Conservation (phyloP, 1,140 invertebrate genomes). For the Apis florea region DNA sequence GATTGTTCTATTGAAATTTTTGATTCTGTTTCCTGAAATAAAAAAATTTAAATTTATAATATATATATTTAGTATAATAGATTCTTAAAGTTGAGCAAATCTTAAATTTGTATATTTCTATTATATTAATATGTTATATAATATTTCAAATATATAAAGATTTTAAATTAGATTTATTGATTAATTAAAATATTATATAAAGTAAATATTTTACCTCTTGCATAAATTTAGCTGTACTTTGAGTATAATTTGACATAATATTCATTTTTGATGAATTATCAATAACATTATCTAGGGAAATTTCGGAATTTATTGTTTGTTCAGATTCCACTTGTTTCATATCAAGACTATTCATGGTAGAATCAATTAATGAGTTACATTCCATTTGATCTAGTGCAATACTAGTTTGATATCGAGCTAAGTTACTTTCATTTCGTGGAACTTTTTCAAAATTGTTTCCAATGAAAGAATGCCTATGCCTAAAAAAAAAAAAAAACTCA, state of each 20-base stretch:
- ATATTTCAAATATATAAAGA: background rate
- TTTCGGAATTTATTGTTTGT: conserved; percentile 3
- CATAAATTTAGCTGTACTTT: conserved; percentile 3
- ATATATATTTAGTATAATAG: background rate
- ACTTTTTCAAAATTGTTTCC: conserved; percentile 73
- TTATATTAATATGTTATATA: background rate
- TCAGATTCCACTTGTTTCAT: conserved; percentile 27
- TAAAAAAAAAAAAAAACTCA: conserved; percentile 39
- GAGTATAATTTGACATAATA: background rate
- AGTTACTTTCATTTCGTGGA: conserved; percentile 69
- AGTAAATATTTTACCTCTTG: conserved; percentile 1
- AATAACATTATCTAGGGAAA: background rate
- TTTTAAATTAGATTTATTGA: background rate
- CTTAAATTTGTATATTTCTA: background rate
- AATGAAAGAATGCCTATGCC: conserved; percentile 72
- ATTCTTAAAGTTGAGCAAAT: too few relatives aligned
- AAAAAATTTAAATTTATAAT: background rate
- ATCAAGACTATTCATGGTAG: conserved; percentile 38
- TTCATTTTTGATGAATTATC: conserved; percentile 2
- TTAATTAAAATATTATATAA: background rate
- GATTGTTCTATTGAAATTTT: background rate
- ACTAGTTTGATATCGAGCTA: conserved; percentile 76
- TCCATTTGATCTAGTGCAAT: conserved; percentile 74
- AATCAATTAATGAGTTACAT: conserved; percentile 36
- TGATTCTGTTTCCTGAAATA: conserved; percentile 14